Conservation (phyloP, 1,140 invertebrate species). For the Drosophila pachea region DNA sequence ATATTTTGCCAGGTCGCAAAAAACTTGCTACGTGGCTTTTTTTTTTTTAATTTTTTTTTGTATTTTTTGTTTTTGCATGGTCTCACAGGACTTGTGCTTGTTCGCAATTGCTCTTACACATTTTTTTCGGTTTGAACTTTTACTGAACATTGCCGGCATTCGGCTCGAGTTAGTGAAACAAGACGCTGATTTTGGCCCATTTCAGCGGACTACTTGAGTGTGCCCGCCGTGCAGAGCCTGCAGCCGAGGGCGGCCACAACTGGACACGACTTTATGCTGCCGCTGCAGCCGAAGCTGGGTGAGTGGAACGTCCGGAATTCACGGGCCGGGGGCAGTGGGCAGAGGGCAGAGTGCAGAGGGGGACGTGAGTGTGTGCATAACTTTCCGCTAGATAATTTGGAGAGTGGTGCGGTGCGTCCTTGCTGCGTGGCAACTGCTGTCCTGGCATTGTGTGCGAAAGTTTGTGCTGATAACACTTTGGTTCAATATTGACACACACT, state of each 20-base stretch:
- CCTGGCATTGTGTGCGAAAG: conserved; percentile 38
- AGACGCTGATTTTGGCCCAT: conserved; percentile 35
- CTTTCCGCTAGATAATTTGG: conserved; percentile 54
- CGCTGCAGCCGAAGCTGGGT: conserved; percentile 83
- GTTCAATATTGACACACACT: conserved; percentile 42
- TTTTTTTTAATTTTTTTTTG: conserved; percentile 23
- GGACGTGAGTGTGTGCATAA: neutral
- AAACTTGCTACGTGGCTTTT: conserved; percentile 41
- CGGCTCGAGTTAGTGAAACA: conserved; percentile 12
- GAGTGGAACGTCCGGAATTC: conserved; percentile 59
- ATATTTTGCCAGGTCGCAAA: conserved; percentile 28
- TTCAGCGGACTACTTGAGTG: conserved; percentile 77
- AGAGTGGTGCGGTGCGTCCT: conserved; percentile 26
- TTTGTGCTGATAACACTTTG: conserved; percentile 33
- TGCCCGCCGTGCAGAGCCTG: conserved; percentile 78
- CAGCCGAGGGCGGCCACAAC: conserved; percentile 84
- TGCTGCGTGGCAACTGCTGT: conserved; percentile 22
- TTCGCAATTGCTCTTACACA: conserved; percentile 27
- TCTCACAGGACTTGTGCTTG: conserved; percentile 43
- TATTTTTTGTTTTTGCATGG: conserved; percentile 52
- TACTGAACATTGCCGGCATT: conserved; percentile 53
- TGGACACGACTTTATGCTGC: conserved; percentile 83
- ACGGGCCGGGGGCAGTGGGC: too few relatives aligned
- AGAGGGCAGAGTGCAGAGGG: too few relatives aligned
- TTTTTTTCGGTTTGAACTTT: conserved; percentile 33